Evolutionary conservation across 2,888 invertebrate species (phyloP).

Genomic region (Zeuzera pyrina): DNA sequence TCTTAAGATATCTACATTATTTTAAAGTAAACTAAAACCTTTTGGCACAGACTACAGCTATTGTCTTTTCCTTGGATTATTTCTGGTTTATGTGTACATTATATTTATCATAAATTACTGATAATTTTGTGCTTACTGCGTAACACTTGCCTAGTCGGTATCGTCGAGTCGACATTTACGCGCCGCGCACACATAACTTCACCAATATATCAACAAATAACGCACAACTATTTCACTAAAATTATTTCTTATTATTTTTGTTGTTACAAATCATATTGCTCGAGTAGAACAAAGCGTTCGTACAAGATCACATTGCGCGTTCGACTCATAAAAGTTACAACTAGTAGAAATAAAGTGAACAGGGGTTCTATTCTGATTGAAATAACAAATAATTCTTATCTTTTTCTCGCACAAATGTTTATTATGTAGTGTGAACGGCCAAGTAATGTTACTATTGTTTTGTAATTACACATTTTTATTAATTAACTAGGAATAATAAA

Average conservation of each 20-base stretch:
- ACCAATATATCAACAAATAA: no score
- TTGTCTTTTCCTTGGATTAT: no score
- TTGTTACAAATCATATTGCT: background rate
- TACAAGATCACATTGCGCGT: conserved; percentile 46
- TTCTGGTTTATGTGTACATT: no score
- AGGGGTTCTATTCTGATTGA: no score
- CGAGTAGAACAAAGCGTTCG: conserved; percentile 27
- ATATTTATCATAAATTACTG: no score
- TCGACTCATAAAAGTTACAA: conserved; percentile 47
- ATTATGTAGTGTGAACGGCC: no score
- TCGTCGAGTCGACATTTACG: conserved; percentile 39
- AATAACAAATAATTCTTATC: no score
- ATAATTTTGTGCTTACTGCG: no score
- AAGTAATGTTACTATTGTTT: no score
- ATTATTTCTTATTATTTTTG: background rate
- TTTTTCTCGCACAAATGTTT: no score
- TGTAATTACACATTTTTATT: no score
- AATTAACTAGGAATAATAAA: no score
- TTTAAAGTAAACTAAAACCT: background rate
- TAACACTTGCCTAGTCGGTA: conserved; percentile 34
- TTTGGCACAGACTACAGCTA: background rate
- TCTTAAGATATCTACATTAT: background rate
- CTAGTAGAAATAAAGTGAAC: conserved; percentile 47
- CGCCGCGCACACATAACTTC: conserved; percentile 25
- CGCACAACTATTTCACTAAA: background rate